A percentile compares a stretch with the other conserved stretches of the same genome.
These are phyloP conservation scores for Phoxinus phoxinus DNA, from an alignment of 2,113 vertebrate genomes.

Conservation along the genomic window DNA sequence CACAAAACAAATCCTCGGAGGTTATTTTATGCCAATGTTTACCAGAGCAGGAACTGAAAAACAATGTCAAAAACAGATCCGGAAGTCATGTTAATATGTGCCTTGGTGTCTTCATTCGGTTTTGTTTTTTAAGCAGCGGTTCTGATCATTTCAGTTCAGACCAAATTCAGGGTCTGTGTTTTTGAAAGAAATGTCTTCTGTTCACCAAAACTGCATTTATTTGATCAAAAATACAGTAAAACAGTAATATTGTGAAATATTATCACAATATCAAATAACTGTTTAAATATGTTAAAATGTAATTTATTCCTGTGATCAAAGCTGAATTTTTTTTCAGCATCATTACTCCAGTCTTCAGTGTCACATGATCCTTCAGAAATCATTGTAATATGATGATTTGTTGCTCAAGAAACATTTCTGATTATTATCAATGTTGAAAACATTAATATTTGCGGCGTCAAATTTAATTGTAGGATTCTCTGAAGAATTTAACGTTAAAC, in stretches of 20 bases:
- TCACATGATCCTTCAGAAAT: not conserved
- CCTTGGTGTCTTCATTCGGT: not conserved
- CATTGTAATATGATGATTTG: not conserved
- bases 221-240: not conserved
- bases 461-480: not conserved
- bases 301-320: not conserved
- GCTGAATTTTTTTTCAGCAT: not conserved
- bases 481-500: not conserved
- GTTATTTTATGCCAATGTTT: constrained; percentile 11
- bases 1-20: constrained; percentile 7
- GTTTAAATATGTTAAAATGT: not conserved
- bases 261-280: too few species aligned
- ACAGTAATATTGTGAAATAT: not conserved
- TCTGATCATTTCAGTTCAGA: not conserved
- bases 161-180: not conserved
- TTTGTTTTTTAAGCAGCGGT: not conserved
- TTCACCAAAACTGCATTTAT: not conserved
- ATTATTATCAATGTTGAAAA: not conserved
- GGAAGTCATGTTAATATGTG: not conserved
- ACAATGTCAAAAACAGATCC: constrained; percentile 5
- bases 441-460: not conserved
- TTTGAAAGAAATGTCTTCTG: not conserved
- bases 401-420: not conserved
- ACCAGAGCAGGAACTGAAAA: not conserved
- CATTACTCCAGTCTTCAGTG: not conserved